Evolutionary conservation across 2,113 vertebrate species (phyloP), one percentile per base, ranked within the genome.

Genomic region (Scophthalmus maximus): DNA sequence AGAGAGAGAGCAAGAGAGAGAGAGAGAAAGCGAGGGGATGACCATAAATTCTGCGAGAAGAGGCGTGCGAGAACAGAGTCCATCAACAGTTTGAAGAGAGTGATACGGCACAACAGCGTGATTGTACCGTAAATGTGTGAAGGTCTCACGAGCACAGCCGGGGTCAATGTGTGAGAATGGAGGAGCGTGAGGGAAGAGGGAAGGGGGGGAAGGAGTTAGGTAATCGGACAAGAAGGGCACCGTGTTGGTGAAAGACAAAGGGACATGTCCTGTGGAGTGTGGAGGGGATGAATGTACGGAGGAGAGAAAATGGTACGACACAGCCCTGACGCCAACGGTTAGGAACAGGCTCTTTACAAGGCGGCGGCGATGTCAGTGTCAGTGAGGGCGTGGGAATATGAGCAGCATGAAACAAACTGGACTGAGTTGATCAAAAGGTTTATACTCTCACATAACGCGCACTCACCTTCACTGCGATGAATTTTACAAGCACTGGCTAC

Each of bases 71-170:
- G 56, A 59, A 30, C 32, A 68, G n/a, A 22, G 55, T 67, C 59
- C 51, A 62, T 68, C 51, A 76, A 69, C 60, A 65, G 67, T 56
- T n/a, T 68, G 36, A 49, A 55, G 40, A 64, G 67, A 72, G 52
- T 25, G 53, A 55, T 70, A n/a, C n/a, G 53, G 66, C 50, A 29
- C 3, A 30, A 58, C n/a, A 36, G 27, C n/a, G 6, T 62, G 44
- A 57, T 27, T 62, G 49, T 46, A 36, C 47, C 64, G 22, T 47
- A 32, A 42, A 52, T 8, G 56, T 62, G 50, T 50, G 44, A 75
- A 67, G 52, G 60, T 6, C 44, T 32, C 26, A 18, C 25, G 10
- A 44, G 36, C 36, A 10, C 3, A 22, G 36, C 14, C 53, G 25
- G 2, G 42, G 60, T 46, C 0, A 1, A 58, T 62, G 25, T 67